Conservation (phyloP, 92 coral and sea anemone species). For the Micromussa lordhowensis region DNA sequence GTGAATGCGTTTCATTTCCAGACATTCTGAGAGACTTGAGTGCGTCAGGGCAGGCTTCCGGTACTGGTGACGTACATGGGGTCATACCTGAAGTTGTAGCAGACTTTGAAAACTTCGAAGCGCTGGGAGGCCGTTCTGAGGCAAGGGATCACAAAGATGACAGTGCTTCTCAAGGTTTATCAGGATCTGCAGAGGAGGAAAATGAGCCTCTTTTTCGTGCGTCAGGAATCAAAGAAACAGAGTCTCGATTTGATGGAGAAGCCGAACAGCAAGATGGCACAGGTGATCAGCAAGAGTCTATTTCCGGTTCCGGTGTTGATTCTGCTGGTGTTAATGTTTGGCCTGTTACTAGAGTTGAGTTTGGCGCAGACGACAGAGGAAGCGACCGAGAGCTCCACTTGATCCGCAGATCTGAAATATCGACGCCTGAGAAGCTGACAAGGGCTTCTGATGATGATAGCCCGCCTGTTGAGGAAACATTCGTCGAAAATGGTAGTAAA, state of each 20-base stretch:
- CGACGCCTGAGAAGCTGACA: background rate
- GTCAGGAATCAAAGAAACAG: constrained; percentile 3
- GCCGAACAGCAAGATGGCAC: constrained; percentile 19
- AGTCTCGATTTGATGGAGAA: constrained; percentile 29
- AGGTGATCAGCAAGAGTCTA: constrained; percentile 33
- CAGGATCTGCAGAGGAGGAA: constrained; percentile 32
- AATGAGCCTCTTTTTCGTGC: constrained; percentile 21
- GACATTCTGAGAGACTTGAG: constrained; percentile 6
- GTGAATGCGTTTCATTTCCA: background rate
- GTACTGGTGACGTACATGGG: background rate
- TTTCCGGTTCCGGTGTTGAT: constrained; percentile 65
- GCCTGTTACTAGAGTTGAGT: constrained; percentile 48
- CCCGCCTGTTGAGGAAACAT: constrained; percentile 1
- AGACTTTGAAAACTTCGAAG: constrained; percentile 13
- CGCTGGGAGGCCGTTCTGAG: background rate
- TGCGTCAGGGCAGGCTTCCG: constrained; percentile 14
- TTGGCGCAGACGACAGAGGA: constrained; percentile 25
- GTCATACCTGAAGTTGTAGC: constrained; percentile 27
- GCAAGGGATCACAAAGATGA: background rate
- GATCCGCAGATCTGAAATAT: constrained; percentile 40
- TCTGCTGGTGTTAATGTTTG: constrained; percentile 47
- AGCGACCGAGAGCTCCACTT: constrained; percentile 29
- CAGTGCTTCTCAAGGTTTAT: background rate
- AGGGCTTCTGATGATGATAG: background rate
- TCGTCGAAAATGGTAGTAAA: background rate